These are phyloP conservation scores for Pelecanus crispus DNA, from an alignment of 2,113 vertebrate species.

Conservation along the genomic window DNA sequence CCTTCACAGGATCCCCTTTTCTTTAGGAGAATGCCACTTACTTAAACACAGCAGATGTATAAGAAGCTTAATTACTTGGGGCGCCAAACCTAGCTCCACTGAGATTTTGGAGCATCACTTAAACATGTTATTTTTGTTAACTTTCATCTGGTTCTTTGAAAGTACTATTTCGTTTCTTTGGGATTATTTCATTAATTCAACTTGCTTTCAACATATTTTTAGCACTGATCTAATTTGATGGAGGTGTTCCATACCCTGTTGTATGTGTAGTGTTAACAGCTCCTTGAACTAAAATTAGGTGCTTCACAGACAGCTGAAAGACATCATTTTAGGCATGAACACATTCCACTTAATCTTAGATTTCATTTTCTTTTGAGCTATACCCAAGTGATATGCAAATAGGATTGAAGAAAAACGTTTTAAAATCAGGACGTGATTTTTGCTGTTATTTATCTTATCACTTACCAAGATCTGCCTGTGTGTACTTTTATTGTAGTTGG, in stretches of 20 bases:
- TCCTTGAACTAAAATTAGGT: slow-evolving; percentile 48
- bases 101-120: background rate
- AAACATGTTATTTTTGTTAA: background rate
- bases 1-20: background rate
- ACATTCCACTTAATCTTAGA: background rate
- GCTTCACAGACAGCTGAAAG: slow-evolving; percentile 20
- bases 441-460: background rate
- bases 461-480: slow-evolving; percentile 42
- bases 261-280: background rate
- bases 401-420: background rate
- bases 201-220: slow-evolving; percentile 23
- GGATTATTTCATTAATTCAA: slow-evolving; percentile 10
- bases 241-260: slow-evolving; percentile 1
- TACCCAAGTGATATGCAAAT: background rate
- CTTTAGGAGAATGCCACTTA: slow-evolving; percentile 28
- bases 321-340: background rate
- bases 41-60: background rate
- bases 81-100: background rate
- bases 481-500: slow-evolving; percentile 74
- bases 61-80: background rate
- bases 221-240: slow-evolving; percentile 16
- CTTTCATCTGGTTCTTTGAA: slow-evolving; percentile 11
- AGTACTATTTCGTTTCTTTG: background rate
- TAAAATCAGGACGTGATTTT: background rate
- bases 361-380: background rate